Evolutionary conservation across 2,888 invertebrate genomes (phyloP).

Genomic region (Ceratothoa steindachneri): DNA sequence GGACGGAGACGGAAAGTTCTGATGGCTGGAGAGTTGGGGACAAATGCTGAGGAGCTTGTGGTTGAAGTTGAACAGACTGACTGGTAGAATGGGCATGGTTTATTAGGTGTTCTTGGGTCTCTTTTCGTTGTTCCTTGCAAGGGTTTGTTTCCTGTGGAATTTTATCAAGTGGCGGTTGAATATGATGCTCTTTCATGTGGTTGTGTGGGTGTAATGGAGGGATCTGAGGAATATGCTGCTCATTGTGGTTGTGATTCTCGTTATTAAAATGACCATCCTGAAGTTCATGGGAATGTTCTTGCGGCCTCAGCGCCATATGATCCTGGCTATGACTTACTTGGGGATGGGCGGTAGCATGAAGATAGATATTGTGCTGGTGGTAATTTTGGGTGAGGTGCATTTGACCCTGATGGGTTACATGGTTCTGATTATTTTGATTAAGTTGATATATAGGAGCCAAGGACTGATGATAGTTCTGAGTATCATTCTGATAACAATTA

Average conservation of each 20-base stretch:
- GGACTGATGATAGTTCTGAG: conserved; percentile 6
- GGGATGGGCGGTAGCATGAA: neutral
- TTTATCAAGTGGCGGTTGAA: neutral
- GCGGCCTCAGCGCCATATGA: neutral
- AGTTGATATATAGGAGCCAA: neutral
- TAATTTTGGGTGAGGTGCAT: neutral
- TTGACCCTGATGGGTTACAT: conserved; percentile 8
- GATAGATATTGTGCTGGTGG: conserved; percentile 9
- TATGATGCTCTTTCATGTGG: neutral
- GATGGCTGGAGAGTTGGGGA: neutral
- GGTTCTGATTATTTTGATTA: neutral
- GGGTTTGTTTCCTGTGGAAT: neutral
- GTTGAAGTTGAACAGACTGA: neutral
- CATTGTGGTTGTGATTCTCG: neutral
- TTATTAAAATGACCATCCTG: neutral
- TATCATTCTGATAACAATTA: neutral
- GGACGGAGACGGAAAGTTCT: neutral
- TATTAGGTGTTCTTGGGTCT: conserved; percentile 13
- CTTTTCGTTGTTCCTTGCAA: neutral
- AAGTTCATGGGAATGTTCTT: neutral
- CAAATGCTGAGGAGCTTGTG: neutral
- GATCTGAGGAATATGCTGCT: neutral
- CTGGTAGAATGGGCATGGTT: conserved; percentile 16
- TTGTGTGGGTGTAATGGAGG: neutral
- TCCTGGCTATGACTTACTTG: neutral